Conservation (phyloP, 2,888 invertebrate genomes). For the Limnephilus rhombicus region DNA sequence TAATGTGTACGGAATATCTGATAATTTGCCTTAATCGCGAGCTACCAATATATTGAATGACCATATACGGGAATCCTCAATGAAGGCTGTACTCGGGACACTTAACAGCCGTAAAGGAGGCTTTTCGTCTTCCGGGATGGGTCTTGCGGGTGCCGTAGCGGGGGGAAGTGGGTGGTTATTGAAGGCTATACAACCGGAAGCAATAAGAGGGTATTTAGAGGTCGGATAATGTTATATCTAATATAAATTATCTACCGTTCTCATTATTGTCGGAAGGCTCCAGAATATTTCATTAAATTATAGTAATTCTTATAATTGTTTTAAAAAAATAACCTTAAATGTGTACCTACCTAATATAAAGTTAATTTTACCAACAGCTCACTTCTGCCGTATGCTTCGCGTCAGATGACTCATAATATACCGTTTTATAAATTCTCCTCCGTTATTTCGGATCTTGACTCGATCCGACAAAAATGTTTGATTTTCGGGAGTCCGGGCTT, state of each 20-base stretch:
- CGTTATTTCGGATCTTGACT: too few species aligned
- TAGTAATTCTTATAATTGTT: too few species aligned
- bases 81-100: not conserved
- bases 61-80: not conserved
- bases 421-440: too few species aligned
- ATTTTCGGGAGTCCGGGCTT: too few species aligned
- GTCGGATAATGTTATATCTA: not conserved
- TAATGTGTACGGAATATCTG: not conserved
- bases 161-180: not conserved
- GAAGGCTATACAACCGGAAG: not conserved
- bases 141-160: not conserved
- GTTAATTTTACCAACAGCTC: too few species aligned
- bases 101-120: constrained; percentile 7
- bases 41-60: not conserved
- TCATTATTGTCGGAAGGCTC: not conserved
- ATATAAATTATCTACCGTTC: not conserved
- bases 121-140: not conserved
- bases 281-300: too few species aligned
- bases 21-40: not conserved
- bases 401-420: too few species aligned
- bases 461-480: too few species aligned
- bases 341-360: too few species aligned
- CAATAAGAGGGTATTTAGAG: not conserved
- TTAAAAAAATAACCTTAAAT: too few species aligned
- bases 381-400: too few species aligned